Evolutionary conservation across 2,113 vertebrate species (phyloP), one percentile per base, ranked within the genome.

Genomic region (Phaethornis superciliosus): DNA sequence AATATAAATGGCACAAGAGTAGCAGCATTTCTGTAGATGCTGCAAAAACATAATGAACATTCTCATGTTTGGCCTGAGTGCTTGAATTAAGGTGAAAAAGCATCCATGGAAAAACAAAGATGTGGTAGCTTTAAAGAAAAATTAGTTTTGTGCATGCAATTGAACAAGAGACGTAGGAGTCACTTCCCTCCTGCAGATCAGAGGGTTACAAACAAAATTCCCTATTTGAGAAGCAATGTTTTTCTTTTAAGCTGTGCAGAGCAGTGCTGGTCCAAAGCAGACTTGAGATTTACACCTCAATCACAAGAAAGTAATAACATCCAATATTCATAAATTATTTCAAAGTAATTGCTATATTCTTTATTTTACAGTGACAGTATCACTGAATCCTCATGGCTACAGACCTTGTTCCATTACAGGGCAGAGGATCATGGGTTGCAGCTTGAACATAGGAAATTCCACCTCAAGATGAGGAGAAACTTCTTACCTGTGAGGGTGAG

Each of bases 101-200:
- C 40, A 80, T 3, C 33, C 28, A 5, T 26, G 55, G 51, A 64
- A 88, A 91, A 72, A 62, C 21, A 58, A 56, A 75, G 27, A 65
- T 2, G 1, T 1, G 3, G 24, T 5, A 82, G 27, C 62, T 62
- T 47, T 20, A 49, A 68, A 71, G 70, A 51, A 88, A 81, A 89
- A 5, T 15, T 7, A n/a, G 15, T 32, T 52, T 65, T 22, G 10
- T 11, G 14, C 20, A 23, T 23, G 19, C 3, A 74, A 33, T 11
- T 23, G 16, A 64, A 72, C 59, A 8, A 54, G 14, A 71, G 54
- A 54, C 10, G 35, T 1, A 47, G 19, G 33, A n/a, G 23, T 63
- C 0, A 0, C 26, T 51, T 56, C 64, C 32, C 23, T 74, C 14
- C 12, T 40, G 12, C 9, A 20, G 16, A 79, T 6, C 2, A 1